Conservation (phyloP, 1,140 invertebrate species). For the Centruroides sculpturatus region DNA sequence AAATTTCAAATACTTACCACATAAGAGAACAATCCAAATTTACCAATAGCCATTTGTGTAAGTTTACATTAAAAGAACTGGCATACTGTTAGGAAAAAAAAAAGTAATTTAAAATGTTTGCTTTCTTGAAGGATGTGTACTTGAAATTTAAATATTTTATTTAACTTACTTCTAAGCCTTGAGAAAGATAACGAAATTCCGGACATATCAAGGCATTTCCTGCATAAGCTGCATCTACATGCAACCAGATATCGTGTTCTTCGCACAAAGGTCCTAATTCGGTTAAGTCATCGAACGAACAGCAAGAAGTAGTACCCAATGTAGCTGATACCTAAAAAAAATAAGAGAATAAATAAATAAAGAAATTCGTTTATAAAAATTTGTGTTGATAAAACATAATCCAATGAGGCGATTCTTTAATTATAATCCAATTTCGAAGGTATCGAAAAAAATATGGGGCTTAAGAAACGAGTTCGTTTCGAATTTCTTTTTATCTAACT, state of each 20-base stretch:
- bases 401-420: too few relatives aligned
- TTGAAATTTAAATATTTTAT: slow-evolving; percentile 24
- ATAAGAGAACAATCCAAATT: slow-evolving; percentile 97
- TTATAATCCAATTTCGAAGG: too few relatives aligned
- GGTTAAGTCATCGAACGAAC: slow-evolving; percentile 78
- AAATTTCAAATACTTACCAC: slow-evolving; percentile 46
- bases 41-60: slow-evolving; percentile 93
- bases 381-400: too few relatives aligned
- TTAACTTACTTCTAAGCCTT: slow-evolving; percentile 46
- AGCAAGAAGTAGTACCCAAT: slow-evolving; percentile 87
- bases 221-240: slow-evolving; percentile 65
- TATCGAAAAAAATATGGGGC: too few relatives aligned
- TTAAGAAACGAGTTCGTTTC: too few relatives aligned
- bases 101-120: slow-evolving; percentile 22
- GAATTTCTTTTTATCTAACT: too few relatives aligned
- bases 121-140: slow-evolving; percentile 23
- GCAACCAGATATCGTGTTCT: slow-evolving; percentile 54
- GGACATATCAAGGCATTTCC: slow-evolving; percentile 89
- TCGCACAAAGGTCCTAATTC: slow-evolving; percentile 80
- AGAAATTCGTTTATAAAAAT: too few relatives aligned
- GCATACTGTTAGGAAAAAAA: slow-evolving; percentile 44
- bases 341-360: not conserved
- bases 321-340: slow-evolving; percentile 30
- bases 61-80: slow-evolving; percentile 95
- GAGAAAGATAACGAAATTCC: slow-evolving; percentile 67